Conservation (phyloP, 2,888 invertebrate genomes). For the Lordiphosa fenestrarum region DNA sequence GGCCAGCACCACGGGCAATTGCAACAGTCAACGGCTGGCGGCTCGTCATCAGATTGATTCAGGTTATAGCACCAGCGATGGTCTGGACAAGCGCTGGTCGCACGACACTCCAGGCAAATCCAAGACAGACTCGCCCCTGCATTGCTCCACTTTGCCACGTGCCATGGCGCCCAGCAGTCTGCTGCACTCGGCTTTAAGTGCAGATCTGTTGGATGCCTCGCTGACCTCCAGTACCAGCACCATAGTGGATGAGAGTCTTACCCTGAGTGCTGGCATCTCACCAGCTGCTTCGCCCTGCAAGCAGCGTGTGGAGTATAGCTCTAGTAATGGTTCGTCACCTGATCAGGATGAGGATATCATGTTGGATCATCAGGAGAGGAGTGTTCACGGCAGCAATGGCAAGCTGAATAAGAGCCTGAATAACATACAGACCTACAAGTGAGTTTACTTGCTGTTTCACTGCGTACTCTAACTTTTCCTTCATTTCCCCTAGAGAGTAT, state of each 20-base stretch:
- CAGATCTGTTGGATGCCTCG: slow-evolving; percentile 75
- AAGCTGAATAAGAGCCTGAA: slow-evolving; percentile 77
- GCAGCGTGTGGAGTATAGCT: slow-evolving; percentile 69
- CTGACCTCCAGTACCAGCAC: slow-evolving; percentile 76
- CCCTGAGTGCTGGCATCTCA: slow-evolving; percentile 44
- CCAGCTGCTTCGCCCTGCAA: slow-evolving; percentile 67
- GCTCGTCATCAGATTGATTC: slow-evolving; percentile 90
- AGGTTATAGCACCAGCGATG: slow-evolving; percentile 93
- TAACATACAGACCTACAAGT: slow-evolving; percentile 80
- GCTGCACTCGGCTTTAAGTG: slow-evolving; percentile 50
- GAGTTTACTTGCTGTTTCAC: slow-evolving; percentile 6
- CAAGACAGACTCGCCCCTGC: slow-evolving; percentile 77
- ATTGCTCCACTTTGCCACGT: slow-evolving; percentile 67
- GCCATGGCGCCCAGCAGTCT: slow-evolving; percentile 56
- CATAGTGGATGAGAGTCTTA: slow-evolving; percentile 75
- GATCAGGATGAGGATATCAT: slow-evolving; percentile 76
- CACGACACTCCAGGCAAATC: slow-evolving; percentile 83
- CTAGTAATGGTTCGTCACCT: slow-evolving; percentile 77
- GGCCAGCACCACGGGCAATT: slow-evolving; percentile 36
- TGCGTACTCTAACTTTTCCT: neutral
- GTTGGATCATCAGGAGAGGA: slow-evolving; percentile 68
- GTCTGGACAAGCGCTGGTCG: slow-evolving; percentile 91
- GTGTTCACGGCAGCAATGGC: slow-evolving; percentile 65
- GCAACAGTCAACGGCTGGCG: slow-evolving; percentile 56
- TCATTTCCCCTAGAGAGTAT: slow-evolving; percentile 85